A percentile compares a stretch with the other conserved stretches of the same genome.
Conservation (phyloP, 2,113 vertebrate genomes). For the Cygnus atratus region DNA sequence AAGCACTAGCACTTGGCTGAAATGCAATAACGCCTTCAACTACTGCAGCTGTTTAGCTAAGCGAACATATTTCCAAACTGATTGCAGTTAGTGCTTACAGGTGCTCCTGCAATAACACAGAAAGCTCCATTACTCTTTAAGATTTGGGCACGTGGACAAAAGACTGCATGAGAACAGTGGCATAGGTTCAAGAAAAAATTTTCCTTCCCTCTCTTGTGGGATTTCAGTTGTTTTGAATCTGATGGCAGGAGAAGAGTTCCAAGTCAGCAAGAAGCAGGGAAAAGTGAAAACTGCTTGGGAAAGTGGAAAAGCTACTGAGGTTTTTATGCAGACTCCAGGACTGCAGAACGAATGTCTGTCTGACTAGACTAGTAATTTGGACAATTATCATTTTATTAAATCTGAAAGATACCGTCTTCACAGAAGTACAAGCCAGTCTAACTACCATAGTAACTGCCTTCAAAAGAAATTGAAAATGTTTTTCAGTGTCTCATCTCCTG, state of each 20-base stretch:
- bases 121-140: not conserved
- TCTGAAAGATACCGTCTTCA: not conserved
- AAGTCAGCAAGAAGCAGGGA: not conserved
- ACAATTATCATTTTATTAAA: not conserved
- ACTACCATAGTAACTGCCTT: not conserved
- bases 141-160: not conserved
- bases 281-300: slow-evolving; percentile 20
- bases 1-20: not conserved
- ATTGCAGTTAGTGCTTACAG: not conserved
- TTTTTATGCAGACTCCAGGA: not conserved
- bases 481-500: not conserved
- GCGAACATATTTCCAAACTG: not conserved
- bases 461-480: not conserved
- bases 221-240: not conserved
- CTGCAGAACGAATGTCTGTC: not conserved
- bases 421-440: not conserved
- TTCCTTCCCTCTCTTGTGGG: not conserved
- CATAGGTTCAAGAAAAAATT: not conserved
- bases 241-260: not conserved
- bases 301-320: not conserved
- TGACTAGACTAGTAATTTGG: not conserved
- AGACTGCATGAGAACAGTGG: not conserved
- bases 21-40: not conserved
- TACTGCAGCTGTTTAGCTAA: not conserved
- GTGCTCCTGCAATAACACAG: not conserved